A percentile compares a stretch with the other conserved stretches of the same genome.
These are phyloP conservation scores for Romanogobio albipinnatus DNA, from an alignment of 2,113 vertebrate genomes.

Conservation along the genomic window DNA sequence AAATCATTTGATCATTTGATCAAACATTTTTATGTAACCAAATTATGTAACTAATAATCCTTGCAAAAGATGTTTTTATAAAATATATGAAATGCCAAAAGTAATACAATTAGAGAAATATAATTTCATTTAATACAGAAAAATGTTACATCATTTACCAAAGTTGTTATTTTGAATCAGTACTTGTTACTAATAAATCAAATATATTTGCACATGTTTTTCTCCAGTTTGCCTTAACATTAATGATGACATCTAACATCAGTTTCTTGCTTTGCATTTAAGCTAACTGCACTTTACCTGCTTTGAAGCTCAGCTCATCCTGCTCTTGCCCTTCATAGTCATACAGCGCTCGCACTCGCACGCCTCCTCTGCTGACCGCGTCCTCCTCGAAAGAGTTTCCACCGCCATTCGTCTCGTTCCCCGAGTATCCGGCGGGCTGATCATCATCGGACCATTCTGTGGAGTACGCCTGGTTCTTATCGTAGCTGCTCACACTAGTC, in stretches of 20 bases:
- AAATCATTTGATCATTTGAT: no score
- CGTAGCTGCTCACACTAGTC: constrained; percentile 93
- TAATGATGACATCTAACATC: background rate
- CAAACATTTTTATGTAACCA: no score
- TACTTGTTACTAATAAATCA: no score
- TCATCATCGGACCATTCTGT: constrained; percentile 96
- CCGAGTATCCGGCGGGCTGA: constrained; percentile 82
- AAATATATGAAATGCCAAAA: no score
- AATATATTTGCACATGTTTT: no score
- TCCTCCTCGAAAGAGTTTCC: constrained; percentile 95
- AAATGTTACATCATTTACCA: no score
- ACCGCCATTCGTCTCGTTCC: constrained; percentile 88
- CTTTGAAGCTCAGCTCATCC: constrained; percentile 96
- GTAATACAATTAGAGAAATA: no score
- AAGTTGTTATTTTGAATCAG: no score
- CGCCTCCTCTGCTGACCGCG: constrained; percentile 71
- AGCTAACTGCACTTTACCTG: constrained; percentile 75
- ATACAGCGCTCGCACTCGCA: constrained; percentile 92
- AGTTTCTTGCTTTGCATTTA: no score
- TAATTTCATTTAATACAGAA: no score
- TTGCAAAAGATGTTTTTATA: no score
- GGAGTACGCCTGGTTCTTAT: constrained; percentile 88
- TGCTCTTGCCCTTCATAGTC: constrained; percentile 98
- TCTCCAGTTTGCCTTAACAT: background rate
- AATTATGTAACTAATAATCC: no score